A percentile compares a stretch with the other conserved stretches of the same genome.
Evolutionary conservation across 92 coral and sea anemone species (phyloP).

Genomic region (Umimayanthus kanabou): DNA sequence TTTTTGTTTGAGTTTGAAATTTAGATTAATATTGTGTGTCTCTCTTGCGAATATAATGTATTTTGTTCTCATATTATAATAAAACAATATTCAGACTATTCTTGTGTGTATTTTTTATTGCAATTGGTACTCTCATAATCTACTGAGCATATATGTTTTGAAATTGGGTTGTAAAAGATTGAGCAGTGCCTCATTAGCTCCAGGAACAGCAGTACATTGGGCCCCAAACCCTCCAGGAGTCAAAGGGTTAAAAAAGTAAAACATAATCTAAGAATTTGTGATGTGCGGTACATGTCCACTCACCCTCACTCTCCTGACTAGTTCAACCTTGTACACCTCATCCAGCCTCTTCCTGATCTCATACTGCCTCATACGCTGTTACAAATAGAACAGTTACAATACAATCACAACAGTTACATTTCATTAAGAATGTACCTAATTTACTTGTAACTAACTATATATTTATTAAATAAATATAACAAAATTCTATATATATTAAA

Average conservation of each 20-base stretch:
- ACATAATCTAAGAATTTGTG: background rate
- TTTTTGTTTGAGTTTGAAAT: background rate
- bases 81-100: background rate
- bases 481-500: too few species aligned
- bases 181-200: background rate
- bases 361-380: slow-evolving; percentile 86
- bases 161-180: too few species aligned
- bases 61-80: background rate
- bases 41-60: background rate
- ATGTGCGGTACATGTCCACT: too few species aligned
- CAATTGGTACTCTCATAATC: too few species aligned
- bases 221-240: too few species aligned
- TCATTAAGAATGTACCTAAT: too few species aligned
- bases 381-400: background rate
- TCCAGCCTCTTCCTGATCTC: slow-evolving; percentile 91
- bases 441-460: too few species aligned
- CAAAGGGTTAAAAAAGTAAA: slow-evolving; percentile 22
- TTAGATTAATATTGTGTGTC: background rate
- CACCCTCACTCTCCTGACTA: slow-evolving; percentile 94
- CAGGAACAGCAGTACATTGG: too few species aligned
- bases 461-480: too few species aligned
- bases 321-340: slow-evolving; percentile 89
- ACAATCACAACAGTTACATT: background rate
- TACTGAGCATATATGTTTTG: too few species aligned
- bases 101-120: too few species aligned